Conservation (phyloP, 2,113 vertebrate species). For the Coryphaenoides rupestris region DNA sequence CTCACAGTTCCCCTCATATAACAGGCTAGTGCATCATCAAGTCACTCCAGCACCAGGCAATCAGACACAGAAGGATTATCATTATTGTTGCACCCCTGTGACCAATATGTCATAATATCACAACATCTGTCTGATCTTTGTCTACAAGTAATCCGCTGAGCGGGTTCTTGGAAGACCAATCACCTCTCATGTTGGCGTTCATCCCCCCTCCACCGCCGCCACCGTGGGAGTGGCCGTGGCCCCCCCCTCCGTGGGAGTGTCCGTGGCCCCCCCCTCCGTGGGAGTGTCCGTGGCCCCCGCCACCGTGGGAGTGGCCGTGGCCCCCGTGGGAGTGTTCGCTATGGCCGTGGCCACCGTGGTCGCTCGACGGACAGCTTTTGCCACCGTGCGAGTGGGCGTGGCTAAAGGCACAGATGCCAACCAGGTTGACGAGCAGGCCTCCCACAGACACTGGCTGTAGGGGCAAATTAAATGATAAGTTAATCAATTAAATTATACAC, state of each 20-base stretch:
- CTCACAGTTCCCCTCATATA: too few relatives aligned
- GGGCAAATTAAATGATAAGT: too few relatives aligned
- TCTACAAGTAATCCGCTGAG: too few relatives aligned
- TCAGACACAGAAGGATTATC: too few relatives aligned
- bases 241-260: constrained; percentile 74
- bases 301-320: constrained; percentile 55
- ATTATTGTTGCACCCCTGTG: too few relatives aligned
- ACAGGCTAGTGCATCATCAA: too few relatives aligned
- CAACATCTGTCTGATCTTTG: too few relatives aligned
- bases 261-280: constrained; percentile 73
- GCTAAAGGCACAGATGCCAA: constrained; percentile 98
- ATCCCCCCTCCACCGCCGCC: constrained; percentile 80
- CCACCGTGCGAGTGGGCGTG: constrained; percentile 77
- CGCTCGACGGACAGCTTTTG: constrained; percentile 78
- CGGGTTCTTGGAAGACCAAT: too few relatives aligned
- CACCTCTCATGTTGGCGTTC: constrained; percentile 98
- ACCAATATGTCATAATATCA: too few relatives aligned
- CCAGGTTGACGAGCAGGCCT: constrained; percentile 93
- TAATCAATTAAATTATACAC: too few relatives aligned
- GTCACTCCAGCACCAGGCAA: too few relatives aligned
- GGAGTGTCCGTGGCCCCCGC: constrained; percentile 70
- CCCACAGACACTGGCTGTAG: constrained; percentile 92
- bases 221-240: constrained; percentile 72
- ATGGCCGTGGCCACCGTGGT: constrained; percentile 65
- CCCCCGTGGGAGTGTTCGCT: too few relatives aligned